A percentile compares a stretch with the other conserved stretches of the same genome.
phyloP scores from a whole-genome alignment of 2,888 invertebrate species.

The Brachypterus glaber region DNA sequence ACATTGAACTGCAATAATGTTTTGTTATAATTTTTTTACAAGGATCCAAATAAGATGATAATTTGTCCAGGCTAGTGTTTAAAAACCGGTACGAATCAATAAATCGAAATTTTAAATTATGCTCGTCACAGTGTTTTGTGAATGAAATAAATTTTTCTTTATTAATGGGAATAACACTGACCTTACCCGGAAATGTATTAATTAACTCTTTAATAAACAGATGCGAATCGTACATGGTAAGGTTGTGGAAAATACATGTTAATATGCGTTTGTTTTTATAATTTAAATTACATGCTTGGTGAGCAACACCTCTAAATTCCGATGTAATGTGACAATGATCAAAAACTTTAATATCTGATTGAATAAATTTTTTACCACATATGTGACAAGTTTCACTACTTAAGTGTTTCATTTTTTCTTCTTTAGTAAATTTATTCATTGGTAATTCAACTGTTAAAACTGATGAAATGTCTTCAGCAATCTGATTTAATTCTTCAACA shows the following conservation, averaged over 20 bases:
- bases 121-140: constrained; percentile 18
- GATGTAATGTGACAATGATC: constrained; percentile 29
- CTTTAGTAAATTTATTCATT: too few relatives aligned
- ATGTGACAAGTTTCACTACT: too few relatives aligned
- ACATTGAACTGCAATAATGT: constrained; percentile 1
- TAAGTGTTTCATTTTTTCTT: too few relatives aligned
- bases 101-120: constrained; percentile 17
- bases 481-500: too few relatives aligned
- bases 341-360: constrained; percentile 18
- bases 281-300: constrained; percentile 30
- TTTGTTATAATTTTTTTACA: constrained; percentile 10
- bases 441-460: too few relatives aligned
- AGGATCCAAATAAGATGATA: constrained; percentile 20
- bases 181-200: constrained; percentile 15
- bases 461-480: too few relatives aligned
- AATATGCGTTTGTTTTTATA: constrained; percentile 25
- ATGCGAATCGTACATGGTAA: constrained; percentile 28
- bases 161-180: constrained; percentile 26
- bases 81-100: constrained; percentile 29
- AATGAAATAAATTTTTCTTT: constrained; percentile 32
- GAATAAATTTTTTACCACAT: too few relatives aligned
- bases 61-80: constrained; percentile 24
- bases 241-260: constrained; percentile 30
- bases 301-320: constrained; percentile 25
- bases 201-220: constrained; percentile 27